Evolutionary conservation across 2,888 invertebrate genomes (phyloP), one percentile per base, ranked within the genome.

Genomic region (Chaetogeoica ovagalla): DNA sequence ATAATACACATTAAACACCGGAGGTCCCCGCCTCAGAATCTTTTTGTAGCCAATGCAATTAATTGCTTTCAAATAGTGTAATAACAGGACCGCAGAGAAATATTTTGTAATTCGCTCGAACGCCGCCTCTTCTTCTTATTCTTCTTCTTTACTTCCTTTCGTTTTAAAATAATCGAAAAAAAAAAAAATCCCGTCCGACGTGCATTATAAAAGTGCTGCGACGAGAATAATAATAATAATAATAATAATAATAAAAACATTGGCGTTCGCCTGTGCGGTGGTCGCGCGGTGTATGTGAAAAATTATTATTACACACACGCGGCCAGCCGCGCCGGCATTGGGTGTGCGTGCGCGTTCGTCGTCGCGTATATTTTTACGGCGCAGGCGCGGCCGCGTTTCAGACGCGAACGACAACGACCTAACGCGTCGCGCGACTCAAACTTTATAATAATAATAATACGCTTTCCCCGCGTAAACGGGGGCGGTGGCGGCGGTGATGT

Each of bases 381-480:
- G 21, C 48, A 43, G 30, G 30, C 30, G 30, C 30, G 30, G 30
- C 30, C 30, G 30, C 59, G 66, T 68, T 66, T 75, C 66, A 66
- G 75, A 75, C 66, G 66, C 66, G 66, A 75, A 75, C n/a, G n/a
- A n/a, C 66, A 75, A 66, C 74, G 74, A 37, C n/a, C n/a, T n/a
- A 43, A 4, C 30, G 30, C 43, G 9, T n/a, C 4, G 30, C 68
- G 19, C 48, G 70, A 63, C 63, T 79, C 69, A 39, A 71, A 79
- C 63, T 79, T 79, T 71, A 79, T 79, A n/a, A n/a, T n/a, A n/a
- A n/a, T n/a, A n/a, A 30, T 30, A 30, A 30, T 30, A 70, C 71
- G 71, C 70, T 79, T 79, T 79, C 63, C 48, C 48, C 30, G 23
- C 15, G 5, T 55, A 55, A 4, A 55, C 8, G 17, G 65, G 37